Evolutionary conservation across 2,797 vertebrate genomes (phyloP).

Genomic region (Fistularia commersonii): DNA sequence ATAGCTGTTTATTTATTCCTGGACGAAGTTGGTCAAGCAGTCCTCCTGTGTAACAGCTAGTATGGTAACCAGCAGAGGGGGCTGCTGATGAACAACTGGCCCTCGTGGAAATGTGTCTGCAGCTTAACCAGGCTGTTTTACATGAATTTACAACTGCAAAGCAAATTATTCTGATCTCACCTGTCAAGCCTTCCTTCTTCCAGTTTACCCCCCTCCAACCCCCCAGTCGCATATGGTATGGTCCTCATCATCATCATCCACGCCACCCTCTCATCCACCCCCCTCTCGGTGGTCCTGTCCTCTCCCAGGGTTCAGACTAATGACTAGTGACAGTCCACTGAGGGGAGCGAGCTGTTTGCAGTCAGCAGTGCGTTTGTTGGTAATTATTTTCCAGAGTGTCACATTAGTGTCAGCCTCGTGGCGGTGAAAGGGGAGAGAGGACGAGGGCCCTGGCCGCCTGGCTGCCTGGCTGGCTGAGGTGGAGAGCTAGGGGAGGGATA

Average conservation of each 20-base stretch:
- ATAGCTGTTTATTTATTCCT: constrained; percentile 12
- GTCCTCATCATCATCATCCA: constrained; percentile 30
- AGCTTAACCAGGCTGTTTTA: constrained; percentile 20
- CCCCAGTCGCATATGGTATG: constrained; percentile 31
- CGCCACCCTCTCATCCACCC: constrained; percentile 10
- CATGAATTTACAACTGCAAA: constrained; percentile 50
- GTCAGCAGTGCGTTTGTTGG: constrained; percentile 97
- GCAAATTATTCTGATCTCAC: constrained; percentile 43
- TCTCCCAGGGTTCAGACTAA: constrained; percentile 81
- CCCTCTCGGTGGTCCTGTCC: constrained; percentile 54
- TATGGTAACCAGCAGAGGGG: constrained; percentile 60
- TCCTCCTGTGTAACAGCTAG: constrained; percentile 18
- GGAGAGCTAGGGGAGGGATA: constrained; percentile 24
- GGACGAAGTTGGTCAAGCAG: constrained; percentile 23
- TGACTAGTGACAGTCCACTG: constrained; percentile 93
- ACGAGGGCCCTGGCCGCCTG: constrained; percentile 28
- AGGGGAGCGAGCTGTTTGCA: constrained; percentile 95
- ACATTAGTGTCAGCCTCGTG: constrained; percentile 95
- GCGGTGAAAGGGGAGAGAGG: constrained; percentile 86
- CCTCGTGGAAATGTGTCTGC: background rate
- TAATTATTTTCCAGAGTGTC: constrained; percentile 99
- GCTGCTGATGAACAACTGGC: constrained; percentile 39
- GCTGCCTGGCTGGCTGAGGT: constrained; percentile 44
- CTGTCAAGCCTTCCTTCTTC: constrained; percentile 35
- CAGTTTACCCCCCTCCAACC: constrained; percentile 36